Evolutionary conservation across 2,113 vertebrate genomes (phyloP), one percentile per base, ranked within the genome.

Genomic region (Cynoglossus semilaevis): DNA sequence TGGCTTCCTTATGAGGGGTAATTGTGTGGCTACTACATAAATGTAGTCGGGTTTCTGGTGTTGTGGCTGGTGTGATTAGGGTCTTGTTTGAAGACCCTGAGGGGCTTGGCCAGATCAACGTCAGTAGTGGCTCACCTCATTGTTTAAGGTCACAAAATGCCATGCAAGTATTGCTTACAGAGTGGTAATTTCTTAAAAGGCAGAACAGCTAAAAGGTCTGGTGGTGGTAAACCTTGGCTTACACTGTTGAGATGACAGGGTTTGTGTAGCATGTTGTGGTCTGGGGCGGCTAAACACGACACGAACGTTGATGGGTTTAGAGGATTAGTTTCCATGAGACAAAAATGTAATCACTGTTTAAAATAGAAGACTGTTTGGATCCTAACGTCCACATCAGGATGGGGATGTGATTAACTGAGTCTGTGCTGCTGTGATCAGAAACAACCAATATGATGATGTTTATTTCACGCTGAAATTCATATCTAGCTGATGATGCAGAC

Each of bases 1-100:
- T 88, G 71, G 59, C 57, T 88, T 88, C 85, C 87, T 83, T 76
- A 86, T 84, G 88, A 76, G 67, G 49, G 41, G 64, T 83, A 79
- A 70, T 82, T 79, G 77, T 71, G 68, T 69, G 72, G 74, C 68
- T 62, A 67, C 66, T 77, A 72, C 70, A 51, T 75, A 69, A 76
- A 72, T 70, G 72, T 69, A 68, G 62, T 67, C 15, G 52, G 60
- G 51, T 49, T 58, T 73, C 61, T 64, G 67, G 69, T 69, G 76
- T 83, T 78, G 63, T 72, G 75, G 75, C 73, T 66, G 57, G 41
- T 77, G 68, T 70, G 75, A 80, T 84, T 80, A 80, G 46, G 22
- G 60, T 52, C 62, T 68, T 16, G 17, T 66, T 69, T 66, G 52
- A 70, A 75, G 50, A 36, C 64, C 63, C 45, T 44, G 15, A 65